These are phyloP conservation scores for Macrobrachium rosenbergii DNA, from an alignment of 1,140 invertebrate species.

Conservation along the genomic window DNA sequence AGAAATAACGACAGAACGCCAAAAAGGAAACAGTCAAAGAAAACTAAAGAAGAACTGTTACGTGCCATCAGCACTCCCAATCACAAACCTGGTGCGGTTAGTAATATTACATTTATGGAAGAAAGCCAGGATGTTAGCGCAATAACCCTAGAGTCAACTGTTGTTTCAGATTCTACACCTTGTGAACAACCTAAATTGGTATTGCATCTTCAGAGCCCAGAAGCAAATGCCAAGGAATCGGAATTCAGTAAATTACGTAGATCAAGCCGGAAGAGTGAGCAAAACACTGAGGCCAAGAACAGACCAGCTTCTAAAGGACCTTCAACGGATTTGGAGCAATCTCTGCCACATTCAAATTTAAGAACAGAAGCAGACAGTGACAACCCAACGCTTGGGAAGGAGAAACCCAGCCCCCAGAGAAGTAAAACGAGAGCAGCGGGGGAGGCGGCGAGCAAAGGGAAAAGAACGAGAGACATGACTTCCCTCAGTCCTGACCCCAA, in stretches of 20 bases:
- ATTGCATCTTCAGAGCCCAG: slow-evolving; percentile 51
- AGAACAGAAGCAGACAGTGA: slow-evolving; percentile 7
- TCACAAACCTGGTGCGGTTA: slow-evolving; percentile 46
- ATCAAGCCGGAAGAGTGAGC: neutral
- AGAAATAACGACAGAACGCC: neutral
- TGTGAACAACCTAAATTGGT: slow-evolving; percentile 17
- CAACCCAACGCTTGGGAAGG: neutral
- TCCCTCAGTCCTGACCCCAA: slow-evolving; percentile 53
- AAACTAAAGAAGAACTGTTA: slow-evolving; percentile 40
- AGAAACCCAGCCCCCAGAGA: neutral
- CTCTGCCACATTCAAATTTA: slow-evolving; percentile 27
- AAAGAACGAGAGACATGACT: slow-evolving; percentile 54
- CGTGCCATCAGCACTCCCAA: slow-evolving; percentile 63
- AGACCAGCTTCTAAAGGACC: no score
- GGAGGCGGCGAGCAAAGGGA: slow-evolving; percentile 24
- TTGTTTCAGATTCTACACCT: neutral
- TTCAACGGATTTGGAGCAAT: neutral
- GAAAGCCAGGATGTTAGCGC: slow-evolving; percentile 63
- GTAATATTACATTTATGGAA: slow-evolving; percentile 64
- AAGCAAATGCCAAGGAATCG: slow-evolving; percentile 42
- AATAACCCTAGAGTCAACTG: slow-evolving; percentile 43
- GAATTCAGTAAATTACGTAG: slow-evolving; percentile 45
- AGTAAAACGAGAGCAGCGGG: neutral
- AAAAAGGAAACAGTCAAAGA: slow-evolving; percentile 7
- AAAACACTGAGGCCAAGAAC: slow-evolving; percentile 5